These are phyloP conservation scores for Miniopterus natalensis DNA, from an alignment of 2,113 vertebrate species.

Conservation along the genomic window DNA sequence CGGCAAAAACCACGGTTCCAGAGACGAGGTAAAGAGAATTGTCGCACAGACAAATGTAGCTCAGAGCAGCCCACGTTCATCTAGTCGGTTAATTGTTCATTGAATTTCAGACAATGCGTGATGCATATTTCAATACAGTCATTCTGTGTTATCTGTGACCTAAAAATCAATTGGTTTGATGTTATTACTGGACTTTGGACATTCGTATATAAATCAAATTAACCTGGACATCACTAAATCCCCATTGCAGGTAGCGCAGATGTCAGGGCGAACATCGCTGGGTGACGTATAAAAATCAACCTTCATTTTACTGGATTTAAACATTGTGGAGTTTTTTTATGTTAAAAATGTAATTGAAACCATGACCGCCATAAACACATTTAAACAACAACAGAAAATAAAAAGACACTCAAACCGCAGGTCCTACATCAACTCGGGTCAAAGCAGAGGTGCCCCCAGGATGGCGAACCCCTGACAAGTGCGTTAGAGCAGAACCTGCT, in stretches of 20 bases:
- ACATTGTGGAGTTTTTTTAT: too few species aligned
- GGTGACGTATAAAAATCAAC: not conserved
- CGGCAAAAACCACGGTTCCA: not conserved
- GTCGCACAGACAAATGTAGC: too few species aligned
- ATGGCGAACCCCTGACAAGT: not conserved
- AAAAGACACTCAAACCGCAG: not conserved
- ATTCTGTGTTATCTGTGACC: not conserved
- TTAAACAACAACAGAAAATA: not conserved
- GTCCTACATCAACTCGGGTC: not conserved
- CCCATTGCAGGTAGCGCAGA: not conserved
- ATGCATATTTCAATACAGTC: not conserved
- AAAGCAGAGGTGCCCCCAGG: not conserved
- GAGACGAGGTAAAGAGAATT: not conserved
- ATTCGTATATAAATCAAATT: constrained; percentile 2
- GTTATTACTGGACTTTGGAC: not conserved
- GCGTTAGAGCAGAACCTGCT: not conserved
- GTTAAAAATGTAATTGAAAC: not conserved
- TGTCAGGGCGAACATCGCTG: not conserved
- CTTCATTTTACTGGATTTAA: not conserved
- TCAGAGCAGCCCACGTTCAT: too few species aligned
- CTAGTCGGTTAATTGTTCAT: not conserved
- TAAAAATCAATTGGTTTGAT: not conserved
- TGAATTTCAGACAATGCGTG: not conserved
- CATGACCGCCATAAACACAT: not conserved
- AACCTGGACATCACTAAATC: not conserved